Base-by-base conservation (phyloP, 1,140 invertebrate genomes). In the Papilio aristodemus region DNA sequence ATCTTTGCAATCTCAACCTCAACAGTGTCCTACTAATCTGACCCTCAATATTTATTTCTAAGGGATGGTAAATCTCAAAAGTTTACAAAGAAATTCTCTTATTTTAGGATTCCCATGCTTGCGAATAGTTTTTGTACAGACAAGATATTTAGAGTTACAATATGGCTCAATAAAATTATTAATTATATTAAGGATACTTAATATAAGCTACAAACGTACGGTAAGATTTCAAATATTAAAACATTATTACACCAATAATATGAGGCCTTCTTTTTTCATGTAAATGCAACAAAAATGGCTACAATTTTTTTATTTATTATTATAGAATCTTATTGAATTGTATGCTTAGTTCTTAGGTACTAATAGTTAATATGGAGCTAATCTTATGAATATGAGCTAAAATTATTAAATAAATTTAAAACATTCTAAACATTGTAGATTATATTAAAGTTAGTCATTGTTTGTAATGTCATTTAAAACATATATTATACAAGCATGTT, bases 361-460 rank as follows among this genome's bases (percentile, higher is more conserved):
- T n/a, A n/a, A n/a, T n/a, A n/a, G n/a, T 58, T 70, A 27, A 66
- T 43, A 86, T 82, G 81, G 77, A 80, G 76, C 84, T 89, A 87
- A 84, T 89, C 89, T 91, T 91, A 91, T 91, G 89, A 91, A 87
- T 84, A 84, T 84, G 86, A 90, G 86, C 85, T 90, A 76, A 82
- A 81, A 79, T 81, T 67, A 66, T n/a, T n/a, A 81, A 79, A 73
- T 70, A 67, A 75, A 74, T 68, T 74, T 43, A 68, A 74, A 60
- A 70, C 50, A 71, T 67, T 75, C 60, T 78, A 78, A 73, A 68
- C 43, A 69, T 57, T 66, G 22, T 71, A 74, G 71, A 22, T 58
- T 69, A 38, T 68, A 68, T 69, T 64, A 59, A 58, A 68, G 46
- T 57, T 68, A 68, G 19, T 37, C 22, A 68, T 9, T 57, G 25